Conservation (phyloP, 2,888 invertebrate genomes). For the Alloscopus bannaensis region DNA sequence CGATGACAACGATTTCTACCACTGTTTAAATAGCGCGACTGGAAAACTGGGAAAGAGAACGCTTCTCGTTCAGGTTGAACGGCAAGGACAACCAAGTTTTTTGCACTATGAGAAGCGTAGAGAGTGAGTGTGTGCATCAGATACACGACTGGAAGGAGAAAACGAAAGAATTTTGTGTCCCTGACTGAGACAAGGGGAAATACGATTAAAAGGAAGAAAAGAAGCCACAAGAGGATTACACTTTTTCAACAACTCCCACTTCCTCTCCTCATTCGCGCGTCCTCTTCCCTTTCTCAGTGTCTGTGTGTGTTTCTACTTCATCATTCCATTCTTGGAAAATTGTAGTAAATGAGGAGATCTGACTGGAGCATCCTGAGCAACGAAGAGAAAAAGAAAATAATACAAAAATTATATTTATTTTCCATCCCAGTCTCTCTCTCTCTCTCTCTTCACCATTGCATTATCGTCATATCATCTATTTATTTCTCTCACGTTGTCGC, state of each 20-base stretch:
- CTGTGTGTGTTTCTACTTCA: too few species aligned
- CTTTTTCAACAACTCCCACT: background rate
- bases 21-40: background rate
- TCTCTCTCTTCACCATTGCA: too few species aligned
- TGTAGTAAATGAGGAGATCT: background rate
- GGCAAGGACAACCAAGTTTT: background rate
- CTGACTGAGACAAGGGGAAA: background rate
- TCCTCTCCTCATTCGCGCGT: background rate
- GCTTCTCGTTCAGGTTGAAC: background rate
- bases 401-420: too few species aligned
- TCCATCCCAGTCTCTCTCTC: too few species aligned
- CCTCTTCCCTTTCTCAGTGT: background rate
- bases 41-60: background rate
- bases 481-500: too few species aligned
- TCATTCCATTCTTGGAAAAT: background rate
- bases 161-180: background rate
- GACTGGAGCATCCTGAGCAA: background rate
- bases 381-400: background rate
- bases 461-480: too few species aligned
- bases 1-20: background rate
- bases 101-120: background rate
- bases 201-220: background rate
- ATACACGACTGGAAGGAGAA: background rate
- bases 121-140: background rate
- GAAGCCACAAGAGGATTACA: slow-evolving; percentile 21